Percentiles rank a stretch among this genome's conserved stretches.
Evolutionary conservation across 37 sponge, comb jelly and placozoan species (phyloP).

Genomic region (Petrosia ficiformis): DNA sequence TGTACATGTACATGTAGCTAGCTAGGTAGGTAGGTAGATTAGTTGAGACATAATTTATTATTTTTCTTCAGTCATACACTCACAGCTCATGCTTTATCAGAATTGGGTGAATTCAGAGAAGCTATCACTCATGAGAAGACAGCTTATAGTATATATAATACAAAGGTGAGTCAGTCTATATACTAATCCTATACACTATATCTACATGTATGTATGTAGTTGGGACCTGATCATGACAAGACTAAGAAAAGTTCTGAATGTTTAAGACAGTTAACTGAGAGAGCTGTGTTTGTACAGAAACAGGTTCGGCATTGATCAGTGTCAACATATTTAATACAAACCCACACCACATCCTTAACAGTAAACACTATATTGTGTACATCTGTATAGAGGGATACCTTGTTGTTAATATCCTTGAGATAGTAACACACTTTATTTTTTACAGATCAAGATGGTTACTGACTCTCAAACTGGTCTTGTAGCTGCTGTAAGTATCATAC

Average conservation of each 20-base stretch:
- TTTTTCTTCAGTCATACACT: constrained; percentile 59
- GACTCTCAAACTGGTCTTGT: too few relatives aligned
- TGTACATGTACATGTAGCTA: too few relatives aligned
- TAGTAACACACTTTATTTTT: too few relatives aligned
- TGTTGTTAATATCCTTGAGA: too few relatives aligned
- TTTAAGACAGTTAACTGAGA: constrained; percentile 78
- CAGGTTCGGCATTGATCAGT: constrained; percentile 21
- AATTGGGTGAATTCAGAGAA: constrained; percentile 80
- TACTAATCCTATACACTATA: neutral
- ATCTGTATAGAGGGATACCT: too few relatives aligned
- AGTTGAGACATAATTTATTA: neutral
- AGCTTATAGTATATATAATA: constrained; percentile 69
- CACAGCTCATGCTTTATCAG: constrained; percentile 66
- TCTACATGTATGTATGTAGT: constrained; percentile 33
- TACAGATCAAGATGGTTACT: too few relatives aligned
- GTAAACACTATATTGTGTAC: neutral
- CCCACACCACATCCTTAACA: neutral
- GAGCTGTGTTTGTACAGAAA: constrained; percentile 94
- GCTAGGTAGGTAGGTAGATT: neutral
- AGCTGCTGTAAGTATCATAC: too few relatives aligned
- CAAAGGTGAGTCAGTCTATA: constrained; percentile 43
- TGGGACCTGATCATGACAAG: constrained; percentile 68
- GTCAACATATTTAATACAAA: neutral
- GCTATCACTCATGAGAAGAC: constrained; percentile 86
- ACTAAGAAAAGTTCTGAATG: constrained; percentile 80